Evolutionary conservation across 2,113 vertebrate genomes (phyloP).

Genomic region (Pogona vitticeps): DNA sequence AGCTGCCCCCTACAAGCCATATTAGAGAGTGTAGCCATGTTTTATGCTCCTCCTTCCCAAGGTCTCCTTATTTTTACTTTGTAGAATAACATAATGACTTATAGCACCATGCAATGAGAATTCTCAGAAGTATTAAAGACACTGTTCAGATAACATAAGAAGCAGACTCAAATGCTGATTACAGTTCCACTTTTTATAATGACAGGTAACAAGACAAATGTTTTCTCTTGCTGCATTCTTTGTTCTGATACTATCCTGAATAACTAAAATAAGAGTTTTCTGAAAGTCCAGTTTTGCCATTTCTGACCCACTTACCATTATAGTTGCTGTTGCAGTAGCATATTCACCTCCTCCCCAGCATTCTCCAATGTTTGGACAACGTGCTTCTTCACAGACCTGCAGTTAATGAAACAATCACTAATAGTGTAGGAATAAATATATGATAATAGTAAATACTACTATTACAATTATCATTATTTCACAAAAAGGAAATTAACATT

Average conservation of each 20-base stretch:
- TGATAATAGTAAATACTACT: neutral
- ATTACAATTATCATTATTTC: neutral
- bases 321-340: constrained; percentile 94
- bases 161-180: neutral
- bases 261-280: neutral
- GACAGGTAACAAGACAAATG: neutral
- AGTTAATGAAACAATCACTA: constrained; percentile 3
- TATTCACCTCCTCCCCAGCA: constrained; percentile 97
- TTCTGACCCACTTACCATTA: constrained; percentile 86
- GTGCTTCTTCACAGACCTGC: constrained; percentile 97
- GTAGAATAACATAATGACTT: no score
- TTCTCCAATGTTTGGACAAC: constrained; percentile 97
- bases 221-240: neutral
- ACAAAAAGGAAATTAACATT: neutral
- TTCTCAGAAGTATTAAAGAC: neutral
- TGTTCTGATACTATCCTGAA: neutral
- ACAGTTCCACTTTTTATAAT: neutral
- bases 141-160: neutral
- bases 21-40: neutral
- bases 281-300: neutral
- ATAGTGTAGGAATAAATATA: neutral
- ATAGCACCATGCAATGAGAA: neutral
- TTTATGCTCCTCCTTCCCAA: neutral
- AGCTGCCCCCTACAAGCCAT: no score
- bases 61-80: neutral